These are phyloP conservation scores for Choloepus didactylus DNA, from an alignment of 2,797 vertebrate species.

Conservation along the genomic window DNA sequence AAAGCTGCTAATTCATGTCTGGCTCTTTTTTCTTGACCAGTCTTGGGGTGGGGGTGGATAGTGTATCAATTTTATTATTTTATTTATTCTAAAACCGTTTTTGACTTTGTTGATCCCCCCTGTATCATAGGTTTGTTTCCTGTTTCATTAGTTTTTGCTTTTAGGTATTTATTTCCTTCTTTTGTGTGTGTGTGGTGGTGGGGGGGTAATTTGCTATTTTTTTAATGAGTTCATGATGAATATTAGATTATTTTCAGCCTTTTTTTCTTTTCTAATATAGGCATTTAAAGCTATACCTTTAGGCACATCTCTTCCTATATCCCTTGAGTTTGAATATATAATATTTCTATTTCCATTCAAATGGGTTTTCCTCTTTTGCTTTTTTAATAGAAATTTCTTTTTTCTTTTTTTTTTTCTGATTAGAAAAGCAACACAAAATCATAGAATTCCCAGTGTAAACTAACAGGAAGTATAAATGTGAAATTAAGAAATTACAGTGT, in stretches of 20 bases:
- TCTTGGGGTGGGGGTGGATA: background rate
- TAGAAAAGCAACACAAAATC: background rate
- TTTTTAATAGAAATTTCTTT: background rate
- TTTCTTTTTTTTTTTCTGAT: background rate
- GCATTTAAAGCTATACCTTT: background rate
- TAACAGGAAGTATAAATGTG: background rate
- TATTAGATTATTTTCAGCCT: background rate
- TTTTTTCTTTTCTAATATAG: background rate
- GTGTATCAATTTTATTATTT: background rate
- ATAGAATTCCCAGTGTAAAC: background rate
- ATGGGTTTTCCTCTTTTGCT: background rate
- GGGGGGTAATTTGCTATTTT: background rate
- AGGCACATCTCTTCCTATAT: background rate
- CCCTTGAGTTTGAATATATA: background rate
- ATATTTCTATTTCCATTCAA: background rate
- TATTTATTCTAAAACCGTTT: background rate
- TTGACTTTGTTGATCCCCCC: background rate
- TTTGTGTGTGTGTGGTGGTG: background rate
- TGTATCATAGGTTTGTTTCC: background rate
- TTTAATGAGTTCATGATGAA: background rate
- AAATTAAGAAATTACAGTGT: background rate
- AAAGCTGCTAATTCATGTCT: background rate
- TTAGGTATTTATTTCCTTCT: background rate
- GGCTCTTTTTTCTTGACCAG: background rate
- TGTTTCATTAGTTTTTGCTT: background rate